Conservation (phyloP, 2,113 vertebrate genomes). For the Pteruthius melanotis region DNA sequence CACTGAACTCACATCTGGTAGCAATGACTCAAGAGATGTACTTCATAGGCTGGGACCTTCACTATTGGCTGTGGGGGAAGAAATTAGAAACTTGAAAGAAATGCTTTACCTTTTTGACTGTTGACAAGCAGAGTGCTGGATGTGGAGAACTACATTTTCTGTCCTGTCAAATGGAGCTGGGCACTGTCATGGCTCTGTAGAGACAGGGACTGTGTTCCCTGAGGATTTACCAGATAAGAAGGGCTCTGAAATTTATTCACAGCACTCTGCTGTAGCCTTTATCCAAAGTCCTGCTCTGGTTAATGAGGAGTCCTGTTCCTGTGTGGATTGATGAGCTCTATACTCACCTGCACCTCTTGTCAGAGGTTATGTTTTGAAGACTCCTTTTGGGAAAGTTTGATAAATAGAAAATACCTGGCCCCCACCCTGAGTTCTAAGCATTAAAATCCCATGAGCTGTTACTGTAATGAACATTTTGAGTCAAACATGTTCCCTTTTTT, state of each 20-base stretch:
- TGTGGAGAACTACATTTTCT: not conserved
- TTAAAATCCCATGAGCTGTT: not conserved
- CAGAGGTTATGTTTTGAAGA: not conserved
- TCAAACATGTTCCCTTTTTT: not conserved
- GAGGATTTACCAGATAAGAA: rapidly evolving
- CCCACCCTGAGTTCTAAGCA: not conserved
- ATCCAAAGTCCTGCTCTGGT: not conserved
- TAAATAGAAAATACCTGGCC: not conserved
- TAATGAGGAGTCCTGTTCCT: not conserved
- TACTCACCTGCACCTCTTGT: not conserved
- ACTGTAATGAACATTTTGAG: not conserved
- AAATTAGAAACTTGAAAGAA: not conserved
- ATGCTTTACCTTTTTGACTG: not conserved
- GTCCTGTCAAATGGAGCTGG: not conserved
- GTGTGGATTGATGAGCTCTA: not conserved
- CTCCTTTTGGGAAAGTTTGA: not conserved
- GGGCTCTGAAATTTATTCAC: not conserved
- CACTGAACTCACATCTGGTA: not conserved
- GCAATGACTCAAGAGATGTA: not conserved
- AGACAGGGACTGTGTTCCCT: not conserved
- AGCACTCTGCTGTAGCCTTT: not conserved
- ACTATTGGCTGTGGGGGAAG: not conserved
- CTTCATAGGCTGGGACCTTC: not conserved
- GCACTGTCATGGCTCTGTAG: not conserved
- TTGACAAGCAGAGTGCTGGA: not conserved